phyloP scores from a whole-genome alignment of 2,797 vertebrate species.

The Phoxinus dragarum region DNA sequence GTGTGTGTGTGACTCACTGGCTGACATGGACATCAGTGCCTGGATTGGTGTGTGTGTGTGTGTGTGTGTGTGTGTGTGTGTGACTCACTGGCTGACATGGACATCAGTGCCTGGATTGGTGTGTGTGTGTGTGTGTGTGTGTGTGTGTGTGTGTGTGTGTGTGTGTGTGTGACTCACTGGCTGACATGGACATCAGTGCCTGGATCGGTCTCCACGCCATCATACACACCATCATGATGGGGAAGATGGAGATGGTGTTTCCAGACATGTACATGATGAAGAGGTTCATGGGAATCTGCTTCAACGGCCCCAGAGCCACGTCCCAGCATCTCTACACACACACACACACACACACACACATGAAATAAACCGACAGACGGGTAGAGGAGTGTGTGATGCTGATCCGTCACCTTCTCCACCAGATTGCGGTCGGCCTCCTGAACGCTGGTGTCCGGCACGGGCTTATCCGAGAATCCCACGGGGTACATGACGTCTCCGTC shows the following conservation, averaged over 20 bases:
- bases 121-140: not conserved
- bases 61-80: too few species aligned
- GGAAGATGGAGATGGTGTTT: constrained; percentile 98
- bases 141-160: not conserved
- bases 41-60: too few species aligned
- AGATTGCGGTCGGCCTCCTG: constrained; percentile 96
- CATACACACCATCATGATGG: constrained; percentile 99
- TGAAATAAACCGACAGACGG: too few species aligned
- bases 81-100: too few species aligned
- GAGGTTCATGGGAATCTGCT: constrained; percentile 98
- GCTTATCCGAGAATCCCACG: constrained; percentile 92
- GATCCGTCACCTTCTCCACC: constrained; percentile 88
- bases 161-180: constrained; percentile 82
- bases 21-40: too few species aligned
- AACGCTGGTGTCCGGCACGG: constrained; percentile 92
- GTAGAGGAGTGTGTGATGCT: too few species aligned
- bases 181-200: constrained; percentile 95
- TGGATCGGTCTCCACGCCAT: constrained; percentile 99
- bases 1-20: too few species aligned
- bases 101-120: too few species aligned
- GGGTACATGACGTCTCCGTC: constrained; percentile 91
- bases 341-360: not conserved
- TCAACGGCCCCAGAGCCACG: constrained; percentile 92
- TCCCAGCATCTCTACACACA: constrained; percentile 93
- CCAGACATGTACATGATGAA: constrained; percentile 99